Evolutionary conservation across 2,888 invertebrate genomes (phyloP), one percentile per base, ranked within the genome.

Genomic region (Neria commutata): DNA sequence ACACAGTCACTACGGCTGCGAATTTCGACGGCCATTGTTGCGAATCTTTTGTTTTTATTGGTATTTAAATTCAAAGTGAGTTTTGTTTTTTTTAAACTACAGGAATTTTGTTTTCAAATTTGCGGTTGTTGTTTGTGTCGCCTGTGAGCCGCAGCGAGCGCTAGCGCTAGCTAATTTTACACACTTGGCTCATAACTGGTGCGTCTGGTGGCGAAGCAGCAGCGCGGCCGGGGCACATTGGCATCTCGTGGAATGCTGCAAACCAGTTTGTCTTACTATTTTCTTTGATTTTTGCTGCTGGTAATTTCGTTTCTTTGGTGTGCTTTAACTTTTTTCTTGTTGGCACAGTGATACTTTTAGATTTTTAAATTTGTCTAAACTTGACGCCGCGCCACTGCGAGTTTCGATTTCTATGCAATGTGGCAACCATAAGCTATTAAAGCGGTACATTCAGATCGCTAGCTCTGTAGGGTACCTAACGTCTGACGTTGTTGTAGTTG

Each of bases 11-110:
- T n/a, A n/a, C n/a, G n/a, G n/a, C n/a, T n/a, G n/a, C n/a, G n/a
- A n/a, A n/a, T n/a, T n/a, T n/a, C n/a, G n/a, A n/a, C n/a, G n/a
- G n/a, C n/a, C n/a, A n/a, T n/a, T n/a, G n/a, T n/a, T n/a, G n/a
- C n/a, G n/a, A n/a, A n/a, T n/a, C n/a, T n/a, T n/a, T n/a, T n/a
- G n/a, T n/a, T n/a, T n/a, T n/a, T n/a, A n/a, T n/a, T n/a, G n/a
- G n/a, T n/a, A n/a, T n/a, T n/a, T n/a, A n/a, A n/a, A 57, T 53
- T 62, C 45, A 34, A 54, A 56, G 42, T 63, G 72, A 63, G 64
- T 53, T 60, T 61, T 67, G 70, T 21, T 63, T 53, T 2, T 34
- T 34, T 47, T 45, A 14, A 16, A n/a, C 10, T 24, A n/a, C n/a
- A n/a, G n/a, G n/a, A n/a, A n/a, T n/a, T n/a, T n/a, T n/a, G n/a